phyloP scores from a whole-genome alignment of 2,113 vertebrate species.

The Rhipidura dahli region DNA sequence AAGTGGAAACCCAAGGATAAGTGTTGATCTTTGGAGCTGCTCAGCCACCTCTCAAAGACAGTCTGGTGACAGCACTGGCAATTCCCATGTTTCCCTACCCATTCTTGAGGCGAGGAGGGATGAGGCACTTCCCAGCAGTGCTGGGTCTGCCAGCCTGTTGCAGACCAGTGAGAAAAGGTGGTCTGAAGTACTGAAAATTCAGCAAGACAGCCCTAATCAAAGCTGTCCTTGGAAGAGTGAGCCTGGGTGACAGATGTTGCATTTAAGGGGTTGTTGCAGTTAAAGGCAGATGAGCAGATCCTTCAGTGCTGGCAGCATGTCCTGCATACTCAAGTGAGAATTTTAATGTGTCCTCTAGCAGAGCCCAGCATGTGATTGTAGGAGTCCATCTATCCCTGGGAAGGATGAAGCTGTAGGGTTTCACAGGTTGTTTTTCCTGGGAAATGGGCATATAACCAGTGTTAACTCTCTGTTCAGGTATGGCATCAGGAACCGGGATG shows the following conservation, averaged over 20 bases:
- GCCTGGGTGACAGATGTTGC: neutral
- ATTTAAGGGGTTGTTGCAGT: neutral
- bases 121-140: neutral
- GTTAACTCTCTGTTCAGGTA: slow-evolving; percentile 74
- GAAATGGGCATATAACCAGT: neutral
- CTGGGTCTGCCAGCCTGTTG: neutral
- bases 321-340: fast-evolving
- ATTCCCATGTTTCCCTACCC: fast-evolving
- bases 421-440: neutral
- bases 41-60: neutral
- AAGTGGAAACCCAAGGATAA: neutral
- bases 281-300: neutral
- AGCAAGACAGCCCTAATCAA: neutral
- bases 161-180: neutral
- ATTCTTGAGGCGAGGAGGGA: neutral
- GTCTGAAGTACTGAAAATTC: neutral
- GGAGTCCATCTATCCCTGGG: neutral
- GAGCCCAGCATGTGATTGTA: fast-evolving
- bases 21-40: neutral
- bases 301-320: neutral
- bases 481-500: slow-evolving; percentile 92
- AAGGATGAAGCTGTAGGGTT: neutral
- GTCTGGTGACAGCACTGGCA: neutral
- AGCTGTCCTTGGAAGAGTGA: neutral
- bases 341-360: neutral